Percentiles rank a stretch among this genome's conserved stretches.
Evolutionary conservation across 2,113 vertebrate genomes (phyloP).

Genomic region (Nanorana parkeri): DNA sequence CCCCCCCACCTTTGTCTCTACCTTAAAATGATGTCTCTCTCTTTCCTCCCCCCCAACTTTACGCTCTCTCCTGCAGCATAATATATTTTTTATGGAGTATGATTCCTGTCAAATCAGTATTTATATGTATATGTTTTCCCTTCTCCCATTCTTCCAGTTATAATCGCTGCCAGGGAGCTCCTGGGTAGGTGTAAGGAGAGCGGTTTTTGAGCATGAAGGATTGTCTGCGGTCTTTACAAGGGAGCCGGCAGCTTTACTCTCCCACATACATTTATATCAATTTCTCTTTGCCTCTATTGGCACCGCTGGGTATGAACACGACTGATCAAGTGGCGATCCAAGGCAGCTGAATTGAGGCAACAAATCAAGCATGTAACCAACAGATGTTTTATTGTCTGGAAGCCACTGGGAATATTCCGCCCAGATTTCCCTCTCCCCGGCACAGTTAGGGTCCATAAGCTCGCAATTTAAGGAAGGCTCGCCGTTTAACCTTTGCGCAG

Average conservation of each 20-base stretch:
- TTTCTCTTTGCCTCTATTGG: slow-evolving; percentile 56
- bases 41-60: too few species aligned
- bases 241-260: slow-evolving; percentile 40
- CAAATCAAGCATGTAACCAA: slow-evolving; percentile 67
- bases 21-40: too few species aligned
- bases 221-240: not conserved
- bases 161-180: not conserved
- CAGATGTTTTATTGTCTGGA: slow-evolving; percentile 70
- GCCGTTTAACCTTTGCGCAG: slow-evolving; percentile 47
- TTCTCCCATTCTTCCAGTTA: not conserved
- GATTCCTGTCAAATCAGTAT: too few species aligned
- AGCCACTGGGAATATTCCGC: slow-evolving; percentile 66
- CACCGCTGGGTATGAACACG: slow-evolving; percentile 59
- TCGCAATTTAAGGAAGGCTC: slow-evolving; percentile 61
- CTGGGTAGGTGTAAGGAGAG: not conserved
- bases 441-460: slow-evolving; percentile 62
- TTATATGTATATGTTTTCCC: too few species aligned
- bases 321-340: slow-evolving; percentile 67
- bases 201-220: not conserved
- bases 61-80: too few species aligned
- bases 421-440: slow-evolving; percentile 55
- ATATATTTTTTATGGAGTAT: too few species aligned
- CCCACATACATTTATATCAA: slow-evolving; percentile 58
- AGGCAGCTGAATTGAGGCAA: slow-evolving; percentile 66
- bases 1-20: too few species aligned